Percentiles rank a stretch among this genome's conserved stretches.
Conservation (phyloP, 1,140 invertebrate genomes). For the Rhynchophorus ferrugineus region DNA sequence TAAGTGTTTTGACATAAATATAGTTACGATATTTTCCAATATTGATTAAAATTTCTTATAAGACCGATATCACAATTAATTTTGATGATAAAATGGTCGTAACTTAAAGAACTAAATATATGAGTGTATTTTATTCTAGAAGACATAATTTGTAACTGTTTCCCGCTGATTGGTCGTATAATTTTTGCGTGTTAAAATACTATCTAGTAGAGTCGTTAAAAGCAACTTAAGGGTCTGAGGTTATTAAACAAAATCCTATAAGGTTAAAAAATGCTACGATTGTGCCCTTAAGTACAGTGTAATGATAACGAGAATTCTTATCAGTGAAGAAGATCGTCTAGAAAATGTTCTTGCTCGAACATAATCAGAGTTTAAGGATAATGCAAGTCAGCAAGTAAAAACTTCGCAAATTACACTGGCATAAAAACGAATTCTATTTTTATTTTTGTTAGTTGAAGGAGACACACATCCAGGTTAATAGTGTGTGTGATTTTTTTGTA, state of each 20-base stretch:
- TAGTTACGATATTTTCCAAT: too few relatives aligned
- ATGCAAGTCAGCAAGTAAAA: conserved; percentile 17
- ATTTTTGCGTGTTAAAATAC: background rate
- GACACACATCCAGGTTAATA: too few relatives aligned
- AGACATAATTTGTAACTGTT: too few relatives aligned
- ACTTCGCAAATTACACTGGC: conserved; percentile 8
- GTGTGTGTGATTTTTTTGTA: too few relatives aligned
- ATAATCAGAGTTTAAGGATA: conserved; percentile 12
- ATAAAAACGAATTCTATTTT: conserved; percentile 8
- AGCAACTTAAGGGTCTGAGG: background rate
- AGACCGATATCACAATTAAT: too few relatives aligned
- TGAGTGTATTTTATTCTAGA: too few relatives aligned
- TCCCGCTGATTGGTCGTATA: background rate
- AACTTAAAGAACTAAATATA: too few relatives aligned
- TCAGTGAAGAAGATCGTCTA: conserved; percentile 16
- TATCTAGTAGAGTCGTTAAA: background rate
- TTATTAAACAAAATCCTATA: background rate
- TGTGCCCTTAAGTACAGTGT: conserved; percentile 14
- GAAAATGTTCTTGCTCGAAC: conserved; percentile 11
- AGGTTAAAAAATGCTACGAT: conserved; percentile 8
- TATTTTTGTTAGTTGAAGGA: conserved; percentile 5
- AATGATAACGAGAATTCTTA: conserved; percentile 20
- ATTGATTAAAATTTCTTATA: too few relatives aligned
- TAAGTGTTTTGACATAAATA: too few relatives aligned
- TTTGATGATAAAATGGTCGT: too few relatives aligned